Conservation (phyloP, 2,888 invertebrate species). For the Anarsia innoxiella region DNA sequence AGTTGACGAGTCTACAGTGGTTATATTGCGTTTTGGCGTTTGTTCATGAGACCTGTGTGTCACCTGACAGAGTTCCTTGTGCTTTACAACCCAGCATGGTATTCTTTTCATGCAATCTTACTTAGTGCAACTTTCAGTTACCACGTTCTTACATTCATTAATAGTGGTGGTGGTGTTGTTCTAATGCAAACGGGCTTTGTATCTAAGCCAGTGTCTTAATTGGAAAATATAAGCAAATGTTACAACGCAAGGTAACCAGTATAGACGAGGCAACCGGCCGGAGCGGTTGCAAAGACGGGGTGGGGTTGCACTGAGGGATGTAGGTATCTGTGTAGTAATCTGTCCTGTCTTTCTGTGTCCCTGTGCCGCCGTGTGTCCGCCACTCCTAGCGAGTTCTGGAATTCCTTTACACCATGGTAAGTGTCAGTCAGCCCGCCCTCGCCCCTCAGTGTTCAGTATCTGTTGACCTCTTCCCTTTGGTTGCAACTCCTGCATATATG, state of each 20-base stretch:
- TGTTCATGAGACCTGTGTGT: slow-evolving; percentile 51
- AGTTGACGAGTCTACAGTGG: slow-evolving; percentile 71
- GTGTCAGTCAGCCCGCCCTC: slow-evolving; percentile 83
- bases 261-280: slow-evolving; percentile 66
- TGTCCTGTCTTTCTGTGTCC: slow-evolving; percentile 81
- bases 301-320: slow-evolving; percentile 75
- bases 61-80: slow-evolving; percentile 43
- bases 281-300: slow-evolving; percentile 64
- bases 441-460: slow-evolving; percentile 76
- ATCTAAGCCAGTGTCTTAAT: slow-evolving; percentile 37
- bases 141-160: too few species aligned
- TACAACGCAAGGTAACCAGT: slow-evolving; percentile 73
- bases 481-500: slow-evolving; percentile 74
- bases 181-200: slow-evolving; percentile 73
- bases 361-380: slow-evolving; percentile 81
- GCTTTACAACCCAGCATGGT: slow-evolving; percentile 56
- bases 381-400: slow-evolving; percentile 97
- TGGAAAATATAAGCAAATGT: slow-evolving; percentile 52
- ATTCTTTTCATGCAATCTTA: slow-evolving; percentile 40
- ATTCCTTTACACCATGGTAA: slow-evolving; percentile 99
- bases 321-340: slow-evolving; percentile 78
- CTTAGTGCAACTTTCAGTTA: slow-evolving; percentile 53
- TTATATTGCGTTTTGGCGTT: slow-evolving; percentile 75
- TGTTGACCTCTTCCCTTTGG: slow-evolving; percentile 73
- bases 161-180: slow-evolving; percentile 64